phyloP scores from a whole-genome alignment of 2,797 vertebrate genomes.

The Microctenopoma stevenorrisi region DNA sequence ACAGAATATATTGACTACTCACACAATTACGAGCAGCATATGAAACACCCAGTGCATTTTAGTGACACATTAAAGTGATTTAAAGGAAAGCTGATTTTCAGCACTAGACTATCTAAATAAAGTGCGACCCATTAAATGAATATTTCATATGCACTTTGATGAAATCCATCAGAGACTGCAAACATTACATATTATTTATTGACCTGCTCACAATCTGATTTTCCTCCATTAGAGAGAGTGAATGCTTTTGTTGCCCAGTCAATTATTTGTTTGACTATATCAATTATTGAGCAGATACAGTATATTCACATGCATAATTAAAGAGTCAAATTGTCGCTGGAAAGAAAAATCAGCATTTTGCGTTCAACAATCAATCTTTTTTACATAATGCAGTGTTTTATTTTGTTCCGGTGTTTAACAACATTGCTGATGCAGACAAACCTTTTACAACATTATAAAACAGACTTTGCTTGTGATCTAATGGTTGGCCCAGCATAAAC shows the following conservation, averaged over 20 bases:
- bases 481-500: background rate
- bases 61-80: slow-evolving; percentile 62
- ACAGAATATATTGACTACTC: slow-evolving; percentile 37
- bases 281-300: slow-evolving; percentile 64
- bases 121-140: slow-evolving; percentile 66
- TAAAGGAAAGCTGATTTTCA: slow-evolving; percentile 58
- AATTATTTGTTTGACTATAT: slow-evolving; percentile 59
- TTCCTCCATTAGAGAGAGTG: slow-evolving; percentile 45
- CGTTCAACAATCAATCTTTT: slow-evolving; percentile 35
- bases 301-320: slow-evolving; percentile 66
- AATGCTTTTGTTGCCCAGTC: slow-evolving; percentile 56
- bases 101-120: slow-evolving; percentile 62
- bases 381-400: slow-evolving; percentile 13
- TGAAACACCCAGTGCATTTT: slow-evolving; percentile 61
- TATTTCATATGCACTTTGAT: slow-evolving; percentile 70
- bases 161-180: slow-evolving; percentile 50
- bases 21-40: slow-evolving; percentile 57
- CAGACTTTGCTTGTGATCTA: background rate
- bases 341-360: slow-evolving; percentile 58
- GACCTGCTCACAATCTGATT: slow-evolving; percentile 35
- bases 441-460: slow-evolving; percentile 14
- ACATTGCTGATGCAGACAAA: slow-evolving; percentile 26
- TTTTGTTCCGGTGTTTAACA: slow-evolving; percentile 19
- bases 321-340: slow-evolving; percentile 32
- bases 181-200: slow-evolving; percentile 66